A percentile compares a stretch with the other conserved stretches of the same genome.
phyloP scores from a whole-genome alignment of 2,797 vertebrate genomes.

The Diceros bicornis region DNA sequence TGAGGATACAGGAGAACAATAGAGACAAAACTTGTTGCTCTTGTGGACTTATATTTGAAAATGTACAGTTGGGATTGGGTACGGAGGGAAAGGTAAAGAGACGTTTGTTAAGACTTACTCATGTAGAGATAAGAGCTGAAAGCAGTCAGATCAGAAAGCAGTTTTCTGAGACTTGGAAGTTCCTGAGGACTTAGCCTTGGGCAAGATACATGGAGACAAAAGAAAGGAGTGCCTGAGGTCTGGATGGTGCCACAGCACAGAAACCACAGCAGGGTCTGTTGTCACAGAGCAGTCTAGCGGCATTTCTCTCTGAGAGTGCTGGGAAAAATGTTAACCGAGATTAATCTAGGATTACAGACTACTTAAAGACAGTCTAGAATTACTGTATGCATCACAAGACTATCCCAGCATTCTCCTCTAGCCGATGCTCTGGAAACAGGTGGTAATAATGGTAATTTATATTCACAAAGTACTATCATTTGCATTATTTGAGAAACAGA shows the following conservation, averaged over 20 bases:
- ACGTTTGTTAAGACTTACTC: not conserved
- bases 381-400: not conserved
- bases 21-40: not conserved
- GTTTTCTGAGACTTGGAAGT: not conserved
- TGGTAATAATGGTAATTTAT: not conserved
- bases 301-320: not conserved
- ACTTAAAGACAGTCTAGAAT: constrained; percentile 6
- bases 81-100: not conserved
- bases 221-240: not conserved
- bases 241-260: not conserved
- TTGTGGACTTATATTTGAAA: constrained; percentile 35
- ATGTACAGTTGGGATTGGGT: not conserved
- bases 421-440: not conserved
- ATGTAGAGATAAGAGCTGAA: not conserved
- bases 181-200: not conserved
- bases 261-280: not conserved
- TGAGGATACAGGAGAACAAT: not conserved
- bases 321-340: not conserved
- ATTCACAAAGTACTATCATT: not conserved
- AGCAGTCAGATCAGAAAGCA: not conserved
- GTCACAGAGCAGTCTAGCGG: not conserved
- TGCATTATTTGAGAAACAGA: constrained; percentile 34
- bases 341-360: constrained; percentile 8
- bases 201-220: not conserved
- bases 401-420: not conserved